Evolutionary conservation across 2,797 vertebrate species (phyloP).

Genomic region (Pogoniulus pusillus): DNA sequence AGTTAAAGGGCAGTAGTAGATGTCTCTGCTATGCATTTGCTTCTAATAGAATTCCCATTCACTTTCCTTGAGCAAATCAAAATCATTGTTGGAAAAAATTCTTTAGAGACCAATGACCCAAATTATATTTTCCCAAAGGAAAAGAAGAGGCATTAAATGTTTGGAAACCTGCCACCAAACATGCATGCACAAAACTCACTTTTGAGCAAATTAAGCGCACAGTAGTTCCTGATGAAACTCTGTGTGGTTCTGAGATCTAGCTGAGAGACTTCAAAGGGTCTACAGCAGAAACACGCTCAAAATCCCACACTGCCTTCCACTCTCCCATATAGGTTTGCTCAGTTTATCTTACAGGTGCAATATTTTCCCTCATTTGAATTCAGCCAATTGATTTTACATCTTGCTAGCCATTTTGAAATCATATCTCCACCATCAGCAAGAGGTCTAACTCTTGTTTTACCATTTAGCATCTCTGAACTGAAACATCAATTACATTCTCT

Average conservation of each 20-base stretch:
- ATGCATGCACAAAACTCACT: not conserved
- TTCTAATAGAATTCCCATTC: constrained; percentile 64
- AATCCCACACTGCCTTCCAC: not conserved
- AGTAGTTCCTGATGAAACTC: not conserved
- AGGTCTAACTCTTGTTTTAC: not conserved
- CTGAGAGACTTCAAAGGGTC: not conserved
- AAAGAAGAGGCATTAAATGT: not conserved
- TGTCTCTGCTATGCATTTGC: constrained; percentile 54
- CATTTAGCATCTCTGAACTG: not conserved
- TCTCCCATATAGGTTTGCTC: not conserved
- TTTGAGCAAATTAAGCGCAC: not conserved
- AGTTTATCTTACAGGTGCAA: not conserved
- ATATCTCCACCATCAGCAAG: not conserved
- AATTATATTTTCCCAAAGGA: constrained; percentile 38
- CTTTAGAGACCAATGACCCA: constrained; percentile 32
- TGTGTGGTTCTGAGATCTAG: not conserved
- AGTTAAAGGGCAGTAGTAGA: constrained; percentile 42
- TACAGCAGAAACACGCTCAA: not conserved
- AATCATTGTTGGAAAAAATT: not conserved
- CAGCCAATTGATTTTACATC: not conserved
- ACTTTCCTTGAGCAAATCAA: constrained; percentile 43
- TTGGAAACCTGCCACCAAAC: constrained; percentile 36
- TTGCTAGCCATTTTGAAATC: not conserved
- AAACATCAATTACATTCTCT: not conserved
- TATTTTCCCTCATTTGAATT: not conserved